Evolutionary conservation across 2,113 vertebrate genomes (phyloP).

Genomic region (Hemiscyllium ocellatum): DNA sequence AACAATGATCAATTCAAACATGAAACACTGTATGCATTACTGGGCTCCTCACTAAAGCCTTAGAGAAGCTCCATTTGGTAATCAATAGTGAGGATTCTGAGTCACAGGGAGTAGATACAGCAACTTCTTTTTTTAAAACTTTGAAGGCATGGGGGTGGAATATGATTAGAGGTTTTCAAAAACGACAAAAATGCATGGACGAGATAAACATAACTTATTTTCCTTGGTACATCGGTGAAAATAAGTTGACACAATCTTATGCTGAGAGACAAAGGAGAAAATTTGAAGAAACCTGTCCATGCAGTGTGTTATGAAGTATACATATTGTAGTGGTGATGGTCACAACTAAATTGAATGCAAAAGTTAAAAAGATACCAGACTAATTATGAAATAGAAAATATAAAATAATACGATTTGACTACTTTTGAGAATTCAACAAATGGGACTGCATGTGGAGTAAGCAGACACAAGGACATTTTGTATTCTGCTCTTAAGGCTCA

Average conservation of each 20-base stretch:
- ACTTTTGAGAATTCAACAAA: not conserved
- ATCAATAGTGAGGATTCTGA: not conserved
- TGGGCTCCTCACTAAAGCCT: not conserved
- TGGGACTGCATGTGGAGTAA: not conserved
- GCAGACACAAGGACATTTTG: too few relatives aligned
- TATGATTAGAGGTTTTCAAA: not conserved
- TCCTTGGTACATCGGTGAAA: not conserved
- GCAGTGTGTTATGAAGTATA: not conserved
- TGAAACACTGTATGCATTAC: not conserved
- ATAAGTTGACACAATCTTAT: not conserved
- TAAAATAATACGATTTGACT: not conserved
- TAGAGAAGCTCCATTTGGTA: not conserved
- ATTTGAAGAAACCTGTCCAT: not conserved
- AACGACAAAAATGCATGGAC: not conserved
- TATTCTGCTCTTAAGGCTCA: not conserved
- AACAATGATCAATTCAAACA: not conserved
- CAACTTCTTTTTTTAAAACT: not conserved
- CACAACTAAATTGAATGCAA: not conserved
- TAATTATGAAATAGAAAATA: not conserved
- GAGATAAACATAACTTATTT: not conserved
- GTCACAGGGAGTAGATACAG: not conserved
- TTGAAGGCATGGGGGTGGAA: not conserved
- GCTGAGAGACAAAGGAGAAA: not conserved
- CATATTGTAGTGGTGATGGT: not conserved
- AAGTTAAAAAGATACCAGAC: not conserved